Percentiles rank a stretch among this genome's conserved stretches.
phyloP scores from a whole-genome alignment of 2,797 vertebrate species.

The Falco concolor region DNA sequence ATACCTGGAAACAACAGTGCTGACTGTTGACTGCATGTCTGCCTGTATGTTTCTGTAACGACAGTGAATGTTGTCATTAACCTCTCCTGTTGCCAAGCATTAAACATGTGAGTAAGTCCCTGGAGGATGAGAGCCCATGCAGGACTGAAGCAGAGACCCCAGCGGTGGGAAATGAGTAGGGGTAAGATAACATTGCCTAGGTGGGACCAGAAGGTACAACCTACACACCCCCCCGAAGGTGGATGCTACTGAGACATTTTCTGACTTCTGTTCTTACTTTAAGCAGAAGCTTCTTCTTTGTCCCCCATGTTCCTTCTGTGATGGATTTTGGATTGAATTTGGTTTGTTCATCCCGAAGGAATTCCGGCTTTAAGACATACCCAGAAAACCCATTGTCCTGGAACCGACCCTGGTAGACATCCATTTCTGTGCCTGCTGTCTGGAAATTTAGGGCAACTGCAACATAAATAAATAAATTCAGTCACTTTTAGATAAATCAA shows the following conservation, averaged over 20 bases:
- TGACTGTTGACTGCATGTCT: background rate
- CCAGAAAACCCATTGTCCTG: slow-evolving; percentile 85
- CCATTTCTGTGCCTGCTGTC: slow-evolving; percentile 87
- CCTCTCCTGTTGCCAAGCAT: background rate
- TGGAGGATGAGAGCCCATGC: background rate
- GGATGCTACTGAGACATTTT: background rate
- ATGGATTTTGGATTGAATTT: slow-evolving; percentile 82
- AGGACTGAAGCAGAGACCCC: background rate
- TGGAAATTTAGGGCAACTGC: slow-evolving; percentile 97
- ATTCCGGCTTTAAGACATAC: slow-evolving; percentile 90
- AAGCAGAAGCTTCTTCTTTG: slow-evolving; percentile 79
- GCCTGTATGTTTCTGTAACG: background rate
- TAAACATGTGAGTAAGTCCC: background rate
- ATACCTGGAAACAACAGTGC: background rate
- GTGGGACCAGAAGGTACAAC: background rate
- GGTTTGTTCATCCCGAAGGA: slow-evolving; percentile 78
- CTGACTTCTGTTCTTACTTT: slow-evolving; percentile 74
- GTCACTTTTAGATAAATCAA: background rate
- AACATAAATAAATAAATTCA: slow-evolving; percentile 5
- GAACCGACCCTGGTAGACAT: slow-evolving; percentile 91
- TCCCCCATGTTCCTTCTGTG: slow-evolving; percentile 79
- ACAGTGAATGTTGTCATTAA: background rate
- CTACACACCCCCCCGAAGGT: background rate
- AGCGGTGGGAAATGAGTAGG: background rate
- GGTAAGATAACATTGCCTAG: background rate